Conservation (phyloP, 1,140 invertebrate species). For the Zaprionus camerounensis region DNA sequence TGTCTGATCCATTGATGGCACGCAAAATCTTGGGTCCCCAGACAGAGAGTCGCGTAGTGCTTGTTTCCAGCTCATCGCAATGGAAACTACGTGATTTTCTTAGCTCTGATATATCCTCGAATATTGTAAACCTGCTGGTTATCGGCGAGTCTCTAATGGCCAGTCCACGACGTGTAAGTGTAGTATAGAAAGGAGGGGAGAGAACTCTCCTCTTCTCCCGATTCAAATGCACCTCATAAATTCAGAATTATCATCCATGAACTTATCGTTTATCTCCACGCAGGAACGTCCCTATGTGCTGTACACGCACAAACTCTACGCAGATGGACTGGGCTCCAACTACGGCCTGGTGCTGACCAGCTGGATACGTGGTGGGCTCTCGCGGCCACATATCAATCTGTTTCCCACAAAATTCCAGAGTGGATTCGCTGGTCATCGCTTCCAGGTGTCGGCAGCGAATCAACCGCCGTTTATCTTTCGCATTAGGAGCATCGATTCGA, state of each 20-base stretch:
- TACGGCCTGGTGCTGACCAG: slow-evolving; percentile 87
- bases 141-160: slow-evolving; percentile 86
- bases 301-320: slow-evolving; percentile 89
- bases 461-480: slow-evolving; percentile 89
- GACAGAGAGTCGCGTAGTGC: slow-evolving; percentile 86
- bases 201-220: too few species aligned
- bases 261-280: neutral
- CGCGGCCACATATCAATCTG: slow-evolving; percentile 86
- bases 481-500: slow-evolving; percentile 84
- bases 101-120: slow-evolving; percentile 86
- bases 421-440: slow-evolving; percentile 90
- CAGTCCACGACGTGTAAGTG: slow-evolving; percentile 73
- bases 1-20: slow-evolving; percentile 86
- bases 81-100: slow-evolving; percentile 90
- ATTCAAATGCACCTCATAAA: neutral
- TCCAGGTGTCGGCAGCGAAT: slow-evolving; percentile 87
- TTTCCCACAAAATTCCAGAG: slow-evolving; percentile 88
- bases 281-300: slow-evolving; percentile 88
- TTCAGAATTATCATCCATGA: neutral
- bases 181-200: neutral
- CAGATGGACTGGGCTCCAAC: slow-evolving; percentile 88
- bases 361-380: slow-evolving; percentile 87
- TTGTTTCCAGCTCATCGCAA: slow-evolving; percentile 88
- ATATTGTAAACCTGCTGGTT: slow-evolving; percentile 88
- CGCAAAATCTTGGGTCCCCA: slow-evolving; percentile 86